phyloP scores from a whole-genome alignment of 2,888 invertebrate species.

The Lamellibrachia columna region DNA sequence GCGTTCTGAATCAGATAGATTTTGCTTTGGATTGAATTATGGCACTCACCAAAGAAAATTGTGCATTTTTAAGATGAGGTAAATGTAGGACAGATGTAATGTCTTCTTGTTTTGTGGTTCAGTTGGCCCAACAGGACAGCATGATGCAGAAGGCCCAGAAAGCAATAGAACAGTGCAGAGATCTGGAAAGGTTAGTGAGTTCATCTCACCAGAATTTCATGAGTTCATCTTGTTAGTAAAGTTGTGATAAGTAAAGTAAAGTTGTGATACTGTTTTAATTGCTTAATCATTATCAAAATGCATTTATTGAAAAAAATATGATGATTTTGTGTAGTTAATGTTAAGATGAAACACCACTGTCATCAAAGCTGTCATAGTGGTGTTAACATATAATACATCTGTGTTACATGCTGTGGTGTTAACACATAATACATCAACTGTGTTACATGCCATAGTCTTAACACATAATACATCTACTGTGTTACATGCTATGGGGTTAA shows the following conservation, averaged over 20 bases:
- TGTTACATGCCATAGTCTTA: background rate
- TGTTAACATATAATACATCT: too few relatives aligned
- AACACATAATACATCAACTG: background rate
- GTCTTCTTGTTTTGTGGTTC: background rate
- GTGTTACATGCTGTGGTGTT: background rate
- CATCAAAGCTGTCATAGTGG: too few relatives aligned
- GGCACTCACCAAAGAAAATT: background rate
- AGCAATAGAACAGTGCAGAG: slow-evolving; percentile 30
- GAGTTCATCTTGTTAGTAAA: too few relatives aligned
- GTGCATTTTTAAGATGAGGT: background rate
- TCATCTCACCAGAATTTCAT: too few relatives aligned
- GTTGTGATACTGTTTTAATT: too few relatives aligned
- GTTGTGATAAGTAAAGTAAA: too few relatives aligned
- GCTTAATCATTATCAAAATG: too few relatives aligned
- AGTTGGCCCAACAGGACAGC: slow-evolving; percentile 30
- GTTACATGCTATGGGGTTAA: background rate
- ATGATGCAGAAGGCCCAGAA: slow-evolving; percentile 35
- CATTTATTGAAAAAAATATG: too few relatives aligned
- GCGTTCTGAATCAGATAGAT: too few relatives aligned
- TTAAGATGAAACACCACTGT: too few relatives aligned
- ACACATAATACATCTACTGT: slow-evolving; percentile 7
- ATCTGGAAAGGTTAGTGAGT: slow-evolving; percentile 33
- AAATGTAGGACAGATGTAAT: background rate
- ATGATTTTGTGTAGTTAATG: too few relatives aligned
- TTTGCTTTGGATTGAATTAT: too few relatives aligned